Evolutionary conservation across 2,888 invertebrate species (phyloP), one percentile per base, ranked within the genome.

Genomic region (Heterodera filipjevi): DNA sequence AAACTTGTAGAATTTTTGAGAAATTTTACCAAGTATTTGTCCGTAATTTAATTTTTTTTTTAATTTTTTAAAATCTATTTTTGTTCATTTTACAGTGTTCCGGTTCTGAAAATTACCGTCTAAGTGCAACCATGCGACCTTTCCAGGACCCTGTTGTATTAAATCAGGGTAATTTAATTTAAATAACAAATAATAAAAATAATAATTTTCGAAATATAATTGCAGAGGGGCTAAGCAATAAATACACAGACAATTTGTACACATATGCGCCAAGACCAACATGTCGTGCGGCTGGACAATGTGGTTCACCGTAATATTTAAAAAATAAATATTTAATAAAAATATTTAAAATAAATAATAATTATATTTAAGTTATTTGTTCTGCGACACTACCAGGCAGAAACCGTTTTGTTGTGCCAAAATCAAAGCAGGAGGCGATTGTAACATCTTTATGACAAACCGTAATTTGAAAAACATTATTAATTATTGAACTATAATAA

Each of bases 221-320:
- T 59, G n/a, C 27, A 27, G 59, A 59, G n/a, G 59, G 59, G 10
- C 27, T 59, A 59, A 59, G 59, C 59, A 59, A 59, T 27, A 27
- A n/a, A 8, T 59, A 59, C 59, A 59, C 59, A 10, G 59, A 59
- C 59, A 59, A 59, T 59, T 59, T 59, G 59, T 59, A 59, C 59
- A 27, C 59, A 27, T 59, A 59, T 59, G 59, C 59, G 22, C 59
- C 59, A 27, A 59, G 59, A 27, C 59, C 59, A 59, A 10, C 59
- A 59, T 59, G 59, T n/a, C n/a, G 27, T n/a, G 59, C n/a, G 27
- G 59, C 59, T 3, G 59, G 59, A 10, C 27, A 27, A n/a, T 59
- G 59, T 27, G 59, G 59, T 27, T 59, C 59, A 27, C 27, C 59
- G 59, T 59, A 59, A 59, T n/a, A 59, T 5, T 0, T 53, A 53